These are phyloP conservation scores for Hemiprocne comata DNA, from an alignment of 2,113 vertebrate species.

Conservation along the genomic window DNA sequence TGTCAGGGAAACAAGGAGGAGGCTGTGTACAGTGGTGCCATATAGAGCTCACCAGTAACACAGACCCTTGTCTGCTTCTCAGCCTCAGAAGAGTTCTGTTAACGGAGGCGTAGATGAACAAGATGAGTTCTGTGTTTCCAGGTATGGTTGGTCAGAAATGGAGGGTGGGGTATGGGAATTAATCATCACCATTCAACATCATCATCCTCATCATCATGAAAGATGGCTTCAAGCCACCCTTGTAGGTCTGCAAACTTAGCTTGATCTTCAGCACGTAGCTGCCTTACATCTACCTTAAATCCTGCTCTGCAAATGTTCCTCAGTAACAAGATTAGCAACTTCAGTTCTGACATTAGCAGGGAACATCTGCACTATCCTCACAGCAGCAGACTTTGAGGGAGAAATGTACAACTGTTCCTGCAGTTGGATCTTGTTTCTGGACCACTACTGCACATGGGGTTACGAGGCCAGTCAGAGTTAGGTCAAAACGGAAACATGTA, in stretches of 20 bases:
- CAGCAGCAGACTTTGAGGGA: background rate
- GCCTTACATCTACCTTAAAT: background rate
- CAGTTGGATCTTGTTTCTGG: background rate
- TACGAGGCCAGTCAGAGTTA: background rate
- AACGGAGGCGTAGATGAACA: background rate
- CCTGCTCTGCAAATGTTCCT: background rate
- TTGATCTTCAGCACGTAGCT: background rate
- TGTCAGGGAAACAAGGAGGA: background rate
- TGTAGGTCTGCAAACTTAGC: background rate
- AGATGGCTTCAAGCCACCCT: background rate
- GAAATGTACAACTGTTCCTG: background rate
- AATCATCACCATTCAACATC: background rate
- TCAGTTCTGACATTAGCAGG: background rate
- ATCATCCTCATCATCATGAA: background rate
- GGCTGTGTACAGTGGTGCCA: background rate
- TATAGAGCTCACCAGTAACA: background rate
- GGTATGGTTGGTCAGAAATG: background rate
- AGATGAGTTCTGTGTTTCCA: background rate
- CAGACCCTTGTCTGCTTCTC: background rate
- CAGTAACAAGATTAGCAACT: background rate
- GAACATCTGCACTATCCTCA: background rate
- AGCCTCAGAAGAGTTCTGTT: background rate
- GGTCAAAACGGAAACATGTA: background rate
- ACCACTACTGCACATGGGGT: background rate
- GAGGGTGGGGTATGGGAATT: background rate